Percentiles rank a stretch among this genome's conserved stretches.
These are phyloP conservation scores for Linurgus olivaceus DNA, from an alignment of 2,797 vertebrate species.

Conservation along the genomic window DNA sequence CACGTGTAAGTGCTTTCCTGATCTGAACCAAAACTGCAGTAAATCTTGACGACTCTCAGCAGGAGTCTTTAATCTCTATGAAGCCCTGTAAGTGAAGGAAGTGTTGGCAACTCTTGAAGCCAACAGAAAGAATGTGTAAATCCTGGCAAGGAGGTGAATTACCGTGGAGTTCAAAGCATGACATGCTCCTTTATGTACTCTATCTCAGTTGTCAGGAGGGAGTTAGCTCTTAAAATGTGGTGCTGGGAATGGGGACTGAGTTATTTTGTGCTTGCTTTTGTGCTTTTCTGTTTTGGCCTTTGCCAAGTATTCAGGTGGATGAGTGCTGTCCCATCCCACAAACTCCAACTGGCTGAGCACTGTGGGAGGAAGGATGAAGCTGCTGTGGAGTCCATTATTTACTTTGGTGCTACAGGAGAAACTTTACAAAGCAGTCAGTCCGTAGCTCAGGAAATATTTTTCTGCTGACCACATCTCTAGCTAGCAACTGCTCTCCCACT, in stretches of 20 bases:
- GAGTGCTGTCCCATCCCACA: background rate
- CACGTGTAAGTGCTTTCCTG: background rate
- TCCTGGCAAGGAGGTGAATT: constrained; percentile 21
- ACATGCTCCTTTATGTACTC: background rate
- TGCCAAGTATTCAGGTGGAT: background rate
- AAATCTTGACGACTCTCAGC: background rate
- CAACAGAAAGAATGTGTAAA: background rate
- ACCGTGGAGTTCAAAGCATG: background rate
- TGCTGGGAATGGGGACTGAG: background rate
- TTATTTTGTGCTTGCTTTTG: background rate
- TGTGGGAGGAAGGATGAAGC: background rate
- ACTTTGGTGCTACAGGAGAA: background rate
- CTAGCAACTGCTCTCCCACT: background rate
- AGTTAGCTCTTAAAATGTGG: background rate
- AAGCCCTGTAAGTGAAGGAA: background rate
- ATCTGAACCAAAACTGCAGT: constrained; percentile 31
- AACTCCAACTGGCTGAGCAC: background rate
- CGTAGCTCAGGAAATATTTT: constrained; percentile 6
- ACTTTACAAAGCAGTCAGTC: background rate
- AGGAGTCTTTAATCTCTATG: constrained; percentile 11
- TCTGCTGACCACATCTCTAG: background rate
- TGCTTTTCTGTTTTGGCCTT: background rate
- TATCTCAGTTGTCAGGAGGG: background rate
- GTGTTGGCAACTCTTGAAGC: background rate
- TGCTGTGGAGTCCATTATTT: background rate